A percentile compares a stretch with the other conserved stretches of the same genome.
phyloP scores from a whole-genome alignment of 2,888 invertebrate genomes.

The Dilophus febrilis region DNA sequence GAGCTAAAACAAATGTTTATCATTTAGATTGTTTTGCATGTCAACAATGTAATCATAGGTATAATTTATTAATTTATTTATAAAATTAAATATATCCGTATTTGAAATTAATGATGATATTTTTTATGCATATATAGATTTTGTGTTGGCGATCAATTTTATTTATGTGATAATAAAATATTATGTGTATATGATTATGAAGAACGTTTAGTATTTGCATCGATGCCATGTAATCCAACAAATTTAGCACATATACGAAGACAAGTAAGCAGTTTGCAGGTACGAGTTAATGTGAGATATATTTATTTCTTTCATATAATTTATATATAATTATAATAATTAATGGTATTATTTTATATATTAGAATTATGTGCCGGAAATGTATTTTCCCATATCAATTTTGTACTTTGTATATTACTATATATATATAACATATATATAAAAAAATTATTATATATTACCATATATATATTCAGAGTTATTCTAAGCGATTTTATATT shows the following conservation, averaged over 20 bases:
- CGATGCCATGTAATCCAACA: constrained; percentile 72
- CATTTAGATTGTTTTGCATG: constrained; percentile 90
- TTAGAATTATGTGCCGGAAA: no score
- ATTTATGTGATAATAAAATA: constrained; percentile 85
- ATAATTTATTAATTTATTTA: constrained; percentile 1
- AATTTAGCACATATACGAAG: constrained; percentile 73
- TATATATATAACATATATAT: no score
- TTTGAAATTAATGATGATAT: no score
- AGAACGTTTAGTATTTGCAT: constrained; percentile 76
- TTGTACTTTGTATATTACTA: no score
- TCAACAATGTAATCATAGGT: constrained; percentile 91
- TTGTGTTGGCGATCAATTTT: constrained; percentile 87
- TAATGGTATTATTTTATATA: no score
- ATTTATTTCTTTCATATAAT: not conserved
- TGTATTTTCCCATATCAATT: no score
- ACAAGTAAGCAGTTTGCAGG: constrained; percentile 59
- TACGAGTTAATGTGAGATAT: constrained; percentile 13
- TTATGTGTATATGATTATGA: constrained; percentile 90
- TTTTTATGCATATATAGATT: constrained; percentile 56
- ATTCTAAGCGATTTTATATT: no score
- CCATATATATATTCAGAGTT: no score
- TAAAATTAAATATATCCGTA: not conserved
- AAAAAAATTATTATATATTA: no score
- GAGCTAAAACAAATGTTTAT: constrained; percentile 81
- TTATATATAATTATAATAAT: not conserved